phyloP scores from a whole-genome alignment of 2,797 vertebrate species.

The Enteromius unitaeniatus region DNA sequence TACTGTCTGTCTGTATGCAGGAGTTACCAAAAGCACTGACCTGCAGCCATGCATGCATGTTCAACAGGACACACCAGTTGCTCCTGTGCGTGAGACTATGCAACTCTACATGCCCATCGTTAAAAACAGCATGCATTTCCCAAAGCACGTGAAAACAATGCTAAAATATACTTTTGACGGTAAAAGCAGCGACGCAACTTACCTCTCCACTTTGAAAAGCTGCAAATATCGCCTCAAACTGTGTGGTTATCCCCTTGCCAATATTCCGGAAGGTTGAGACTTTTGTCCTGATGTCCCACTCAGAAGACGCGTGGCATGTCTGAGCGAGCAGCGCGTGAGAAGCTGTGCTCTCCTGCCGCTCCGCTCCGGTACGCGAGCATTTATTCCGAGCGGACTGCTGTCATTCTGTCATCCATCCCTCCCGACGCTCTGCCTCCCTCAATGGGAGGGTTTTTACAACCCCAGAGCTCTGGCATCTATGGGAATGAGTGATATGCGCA shows the following conservation, averaged over 20 bases:
- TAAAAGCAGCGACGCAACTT: neutral
- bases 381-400: constrained; percentile 78
- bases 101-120: neutral
- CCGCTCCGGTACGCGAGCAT: constrained; percentile 80
- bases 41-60: neutral
- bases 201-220: constrained; percentile 27
- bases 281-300: constrained; percentile 67
- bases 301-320: constrained; percentile 74
- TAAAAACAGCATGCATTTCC: neutral
- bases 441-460: constrained; percentile 73
- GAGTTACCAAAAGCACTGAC: neutral
- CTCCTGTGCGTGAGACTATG: neutral
- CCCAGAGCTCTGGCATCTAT: constrained; percentile 33
- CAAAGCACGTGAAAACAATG: neutral
- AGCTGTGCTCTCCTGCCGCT: constrained; percentile 76
- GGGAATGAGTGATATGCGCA: constrained; percentile 65
- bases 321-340: constrained; percentile 71
- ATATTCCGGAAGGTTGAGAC: constrained; percentile 35
- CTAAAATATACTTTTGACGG: constrained; percentile 14
- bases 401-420: constrained; percentile 77
- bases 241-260: constrained; percentile 11
- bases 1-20: neutral
- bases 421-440: constrained; percentile 79
- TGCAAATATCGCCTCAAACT: neutral
- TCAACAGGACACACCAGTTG: constrained; percentile 46